These are phyloP conservation scores for Xiphophorus birchmanni DNA, from an alignment of 2,797 vertebrate species.

Conservation along the genomic window DNA sequence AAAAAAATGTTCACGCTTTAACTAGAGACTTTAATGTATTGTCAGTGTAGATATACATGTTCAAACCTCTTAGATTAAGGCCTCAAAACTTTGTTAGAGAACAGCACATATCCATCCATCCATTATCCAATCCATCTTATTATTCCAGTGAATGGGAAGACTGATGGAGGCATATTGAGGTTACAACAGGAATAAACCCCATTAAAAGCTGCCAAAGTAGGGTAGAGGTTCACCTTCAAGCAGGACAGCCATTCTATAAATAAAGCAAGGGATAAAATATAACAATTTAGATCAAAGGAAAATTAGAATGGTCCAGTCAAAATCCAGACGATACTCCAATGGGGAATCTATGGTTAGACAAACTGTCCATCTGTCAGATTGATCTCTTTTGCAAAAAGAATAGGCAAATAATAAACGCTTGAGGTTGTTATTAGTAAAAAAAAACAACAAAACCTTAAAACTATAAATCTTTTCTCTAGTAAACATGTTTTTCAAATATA, in stretches of 20 bases:
- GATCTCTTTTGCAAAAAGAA: neutral
- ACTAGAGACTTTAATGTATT: neutral
- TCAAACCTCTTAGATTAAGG: neutral
- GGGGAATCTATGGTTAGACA: neutral
- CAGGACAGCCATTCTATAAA: neutral
- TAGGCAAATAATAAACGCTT: neutral
- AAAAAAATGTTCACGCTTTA: neutral
- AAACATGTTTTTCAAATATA: neutral
- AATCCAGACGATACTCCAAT: neutral
- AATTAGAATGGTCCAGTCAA: neutral
- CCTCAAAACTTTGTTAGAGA: neutral
- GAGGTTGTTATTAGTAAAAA: neutral
- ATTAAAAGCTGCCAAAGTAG: neutral
- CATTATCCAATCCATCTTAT: too few species aligned
- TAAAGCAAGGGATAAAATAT: neutral
- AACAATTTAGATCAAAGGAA: neutral
- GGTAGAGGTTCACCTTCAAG: neutral
- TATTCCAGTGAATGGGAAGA: too few species aligned
- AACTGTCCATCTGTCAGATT: neutral
- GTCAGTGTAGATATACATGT: neutral
- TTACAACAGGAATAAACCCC: neutral
- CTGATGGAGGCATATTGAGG: neutral
- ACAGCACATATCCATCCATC: too few species aligned
- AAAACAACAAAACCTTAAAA: too few species aligned
- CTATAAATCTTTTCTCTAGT: neutral